A percentile compares a stretch with the other conserved stretches of the same genome.
Conservation (phyloP, 2,113 vertebrate species). For the Gavialis gangeticus region DNA sequence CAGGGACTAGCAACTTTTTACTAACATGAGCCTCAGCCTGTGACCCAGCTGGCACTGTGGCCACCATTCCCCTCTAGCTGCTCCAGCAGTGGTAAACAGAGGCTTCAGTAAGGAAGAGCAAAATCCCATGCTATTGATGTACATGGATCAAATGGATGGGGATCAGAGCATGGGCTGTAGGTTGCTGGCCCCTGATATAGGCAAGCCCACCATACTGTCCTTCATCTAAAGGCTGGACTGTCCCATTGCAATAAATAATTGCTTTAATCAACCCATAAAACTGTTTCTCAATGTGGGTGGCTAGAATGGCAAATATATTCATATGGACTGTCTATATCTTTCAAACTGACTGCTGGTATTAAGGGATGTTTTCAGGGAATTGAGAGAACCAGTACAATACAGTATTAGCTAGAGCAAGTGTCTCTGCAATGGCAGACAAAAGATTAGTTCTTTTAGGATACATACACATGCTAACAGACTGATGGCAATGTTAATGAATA, state of each 20-base stretch:
- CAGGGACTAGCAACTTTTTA: too few relatives aligned
- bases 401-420: not conserved
- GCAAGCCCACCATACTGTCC: not conserved
- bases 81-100: not conserved
- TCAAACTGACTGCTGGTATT: not conserved
- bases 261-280: not conserved
- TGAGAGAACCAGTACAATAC: not conserved
- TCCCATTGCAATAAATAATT: not conserved
- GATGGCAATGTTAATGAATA: not conserved
- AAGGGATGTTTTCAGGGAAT: not conserved
- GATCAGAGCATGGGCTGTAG: too few relatives aligned
- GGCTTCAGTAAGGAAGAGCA: too few relatives aligned
- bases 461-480: not conserved
- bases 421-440: not conserved
- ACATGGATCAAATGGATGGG: too few relatives aligned
- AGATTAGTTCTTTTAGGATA: not conserved
- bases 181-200: too few relatives aligned
- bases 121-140: too few relatives aligned
- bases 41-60: too few relatives aligned
- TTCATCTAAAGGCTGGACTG: not conserved
- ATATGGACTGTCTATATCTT: not conserved
- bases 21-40: too few relatives aligned
- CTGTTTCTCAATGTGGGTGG: not conserved
- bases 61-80: not conserved
- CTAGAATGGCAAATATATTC: not conserved